A percentile compares a stretch with the other conserved stretches of the same genome.
phyloP scores from a whole-genome alignment of 2,888 invertebrate genomes.

The Camponotus fellah region DNA sequence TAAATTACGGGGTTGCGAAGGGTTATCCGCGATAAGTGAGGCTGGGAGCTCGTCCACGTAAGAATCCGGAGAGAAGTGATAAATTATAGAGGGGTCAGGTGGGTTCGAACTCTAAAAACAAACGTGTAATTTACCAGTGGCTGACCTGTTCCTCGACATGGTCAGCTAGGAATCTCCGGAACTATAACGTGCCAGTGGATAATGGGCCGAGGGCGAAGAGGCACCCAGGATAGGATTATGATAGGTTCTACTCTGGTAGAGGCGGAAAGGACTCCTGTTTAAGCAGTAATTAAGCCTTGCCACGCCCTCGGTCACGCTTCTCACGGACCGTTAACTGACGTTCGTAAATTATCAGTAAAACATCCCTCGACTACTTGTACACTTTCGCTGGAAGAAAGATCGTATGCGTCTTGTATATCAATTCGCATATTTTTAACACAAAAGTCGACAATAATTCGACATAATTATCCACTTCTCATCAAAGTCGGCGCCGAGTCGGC shows the following conservation, averaged over 20 bases:
- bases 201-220: constrained; percentile 71
- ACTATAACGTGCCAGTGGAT: constrained; percentile 69
- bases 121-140: constrained; percentile 85
- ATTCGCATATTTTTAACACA: neutral
- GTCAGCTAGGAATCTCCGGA: constrained; percentile 71
- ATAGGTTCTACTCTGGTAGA: constrained; percentile 84
- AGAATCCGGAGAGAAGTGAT: constrained; percentile 65
- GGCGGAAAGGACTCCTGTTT: constrained; percentile 85
- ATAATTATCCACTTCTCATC: constrained; percentile 1
- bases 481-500: neutral
- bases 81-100: constrained; percentile 78
- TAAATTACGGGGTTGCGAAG: constrained; percentile 6
- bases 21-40: neutral
- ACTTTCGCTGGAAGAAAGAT: neutral
- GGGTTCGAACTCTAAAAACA: constrained; percentile 78
- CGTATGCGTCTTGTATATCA: neutral
- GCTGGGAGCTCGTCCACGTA: neutral
- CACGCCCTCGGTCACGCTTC: constrained; percentile 83
- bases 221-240: constrained; percentile 79
- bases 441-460: neutral
- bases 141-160: constrained; percentile 74
- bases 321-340: constrained; percentile 61
- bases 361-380: neutral
- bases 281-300: constrained; percentile 84
- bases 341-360: constrained; percentile 63